Base-by-base conservation (phyloP, 2,888 invertebrate species). In the Toxonevra muliebris region DNA sequence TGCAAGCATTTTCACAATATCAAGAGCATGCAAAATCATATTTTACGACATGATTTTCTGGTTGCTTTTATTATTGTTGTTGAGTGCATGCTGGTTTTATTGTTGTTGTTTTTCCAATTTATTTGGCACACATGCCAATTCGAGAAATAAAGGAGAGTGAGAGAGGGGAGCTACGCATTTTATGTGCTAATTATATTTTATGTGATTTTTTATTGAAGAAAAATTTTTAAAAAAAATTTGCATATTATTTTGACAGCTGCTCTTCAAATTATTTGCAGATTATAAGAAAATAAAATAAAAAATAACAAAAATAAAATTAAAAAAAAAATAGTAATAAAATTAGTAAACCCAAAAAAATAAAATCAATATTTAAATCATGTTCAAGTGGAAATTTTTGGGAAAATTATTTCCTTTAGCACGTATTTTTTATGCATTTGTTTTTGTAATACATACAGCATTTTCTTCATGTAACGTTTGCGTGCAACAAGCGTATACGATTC, bases 401-500 rank as follows among this genome's bases (percentile, higher is more conserved):
- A 30, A 30, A 30, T 30, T 2, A 7, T 2, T 2, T 30, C 7
- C 2, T 30, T 30, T 4, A 30, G 7, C 7, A 30, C 7, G 7
- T 30, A 30, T 30, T 30, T 30, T 7, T 7, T 30, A 7, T 2
- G 7, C 7, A 30, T 30, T 30, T 30, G 30, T 30, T 30, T 30
- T 30, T 30, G 30, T 10, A 41, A 62, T 71, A 75, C 85, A 72
- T 85, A 85, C 85, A 84, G 77, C 74, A 85, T 75, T 76, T 84
- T 84, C 73, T 84, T 85, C 81, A 84, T 82, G 74, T 85, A 84
- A 70, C 85, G 81, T 75, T 85, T 85, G 72, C 85, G 84, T 62
- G 85, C 84, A 58, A 85, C 84, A 71, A 85, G 72, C 70, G 84
- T 83, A 75, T 85, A 85, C 69, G 85, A 84, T 74, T 85, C 85